These are phyloP conservation scores for Alligator mississippiensis DNA, from an alignment of 2,113 vertebrate genomes.

Conservation along the genomic window DNA sequence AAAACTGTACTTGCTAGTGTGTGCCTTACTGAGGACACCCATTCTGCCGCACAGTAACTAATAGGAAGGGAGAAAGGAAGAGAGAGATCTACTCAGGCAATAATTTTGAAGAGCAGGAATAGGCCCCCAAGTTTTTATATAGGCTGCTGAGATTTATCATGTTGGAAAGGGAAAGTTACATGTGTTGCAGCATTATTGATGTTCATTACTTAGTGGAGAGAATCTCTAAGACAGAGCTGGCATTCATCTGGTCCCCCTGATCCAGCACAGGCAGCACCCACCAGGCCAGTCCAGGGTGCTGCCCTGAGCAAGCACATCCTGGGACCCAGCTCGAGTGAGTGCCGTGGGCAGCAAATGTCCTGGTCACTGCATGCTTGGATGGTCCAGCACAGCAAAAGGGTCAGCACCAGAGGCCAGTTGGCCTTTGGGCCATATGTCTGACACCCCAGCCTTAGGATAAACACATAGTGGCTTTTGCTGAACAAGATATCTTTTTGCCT, in stretches of 20 bases:
- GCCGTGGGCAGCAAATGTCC: background rate
- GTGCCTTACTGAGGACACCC: rapidly evolving
- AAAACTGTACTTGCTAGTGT: rapidly evolving
- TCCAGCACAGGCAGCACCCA: too few relatives aligned
- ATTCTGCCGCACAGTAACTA: background rate
- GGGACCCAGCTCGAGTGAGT: background rate
- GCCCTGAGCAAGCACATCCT: too few relatives aligned
- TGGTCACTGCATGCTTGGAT: background rate
- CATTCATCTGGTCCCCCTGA: too few relatives aligned
- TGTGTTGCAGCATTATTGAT: background rate
- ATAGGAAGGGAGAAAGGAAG: background rate
- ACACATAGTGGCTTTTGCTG: too few relatives aligned
- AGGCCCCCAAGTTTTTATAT: background rate
- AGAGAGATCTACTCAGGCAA: background rate
- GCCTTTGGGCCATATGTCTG: too few relatives aligned
- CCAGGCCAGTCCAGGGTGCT: too few relatives aligned
- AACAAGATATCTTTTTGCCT: background rate
- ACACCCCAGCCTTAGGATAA: too few relatives aligned
- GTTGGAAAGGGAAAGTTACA: background rate
- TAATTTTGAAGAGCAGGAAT: background rate
- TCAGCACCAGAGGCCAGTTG: too few relatives aligned
- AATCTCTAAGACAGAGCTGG: background rate
- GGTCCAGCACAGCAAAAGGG: too few relatives aligned
- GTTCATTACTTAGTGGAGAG: background rate
- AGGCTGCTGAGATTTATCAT: background rate